Conservation (phyloP, 2,113 vertebrate genomes). For the Hirundichthys speculiger region DNA sequence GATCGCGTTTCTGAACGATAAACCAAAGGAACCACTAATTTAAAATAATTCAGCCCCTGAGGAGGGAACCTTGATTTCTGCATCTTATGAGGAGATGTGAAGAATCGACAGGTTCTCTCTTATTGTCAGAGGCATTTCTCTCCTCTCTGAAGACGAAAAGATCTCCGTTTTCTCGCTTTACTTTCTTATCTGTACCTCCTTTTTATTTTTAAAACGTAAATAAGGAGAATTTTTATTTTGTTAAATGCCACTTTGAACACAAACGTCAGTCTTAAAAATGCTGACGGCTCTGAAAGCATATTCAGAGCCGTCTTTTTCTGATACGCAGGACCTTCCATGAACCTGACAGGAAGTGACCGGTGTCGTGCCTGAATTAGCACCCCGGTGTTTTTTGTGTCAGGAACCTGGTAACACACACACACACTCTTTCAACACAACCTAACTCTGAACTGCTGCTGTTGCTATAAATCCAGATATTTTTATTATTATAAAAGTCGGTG, state of each 20-base stretch:
- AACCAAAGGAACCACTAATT: conserved; percentile 30
- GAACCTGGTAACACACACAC: background rate
- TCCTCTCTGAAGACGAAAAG: conserved; percentile 4
- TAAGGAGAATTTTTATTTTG: too few relatives aligned
- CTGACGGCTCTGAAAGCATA: too few relatives aligned
- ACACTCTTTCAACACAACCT: background rate
- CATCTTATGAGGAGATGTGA: conserved; percentile 52
- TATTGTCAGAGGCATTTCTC: conserved; percentile 38
- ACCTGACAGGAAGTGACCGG: too few relatives aligned
- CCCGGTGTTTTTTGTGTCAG: background rate
- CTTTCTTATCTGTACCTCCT: background rate
- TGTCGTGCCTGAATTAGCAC: too few relatives aligned
- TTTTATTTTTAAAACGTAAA: too few relatives aligned
- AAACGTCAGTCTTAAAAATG: too few relatives aligned
- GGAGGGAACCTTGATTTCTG: conserved; percentile 55
- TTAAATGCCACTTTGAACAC: too few relatives aligned
- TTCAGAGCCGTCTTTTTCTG: too few relatives aligned
- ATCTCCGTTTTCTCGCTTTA: background rate
- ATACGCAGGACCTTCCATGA: too few relatives aligned
- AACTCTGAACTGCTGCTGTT: background rate
- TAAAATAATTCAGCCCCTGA: conserved; percentile 42
- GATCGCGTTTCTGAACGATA: conserved; percentile 18
- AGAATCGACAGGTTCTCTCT: conserved; percentile 23
- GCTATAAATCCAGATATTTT: background rate
- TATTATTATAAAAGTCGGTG: too few relatives aligned